These are phyloP conservation scores for Adela reaumurella DNA, from an alignment of 2,888 invertebrate species.

Conservation along the genomic window DNA sequence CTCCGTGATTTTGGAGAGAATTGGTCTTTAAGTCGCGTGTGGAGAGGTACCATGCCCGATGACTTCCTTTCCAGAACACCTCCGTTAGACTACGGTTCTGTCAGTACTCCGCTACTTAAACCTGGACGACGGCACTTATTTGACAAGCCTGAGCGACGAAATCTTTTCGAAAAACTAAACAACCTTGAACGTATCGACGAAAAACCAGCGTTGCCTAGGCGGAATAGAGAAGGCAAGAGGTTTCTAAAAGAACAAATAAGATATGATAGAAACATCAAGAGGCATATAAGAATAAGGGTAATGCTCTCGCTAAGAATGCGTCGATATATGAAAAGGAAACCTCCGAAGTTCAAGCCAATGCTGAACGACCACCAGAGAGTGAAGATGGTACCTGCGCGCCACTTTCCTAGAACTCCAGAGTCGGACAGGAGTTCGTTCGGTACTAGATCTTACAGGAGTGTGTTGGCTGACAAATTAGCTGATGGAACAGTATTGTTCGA, in stretches of 20 bases:
- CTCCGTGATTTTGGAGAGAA: constrained; percentile 39
- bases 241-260: constrained; percentile 42
- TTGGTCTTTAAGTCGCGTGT: constrained; percentile 50
- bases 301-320: constrained; percentile 65
- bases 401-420: constrained; percentile 28
- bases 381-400: constrained; percentile 31
- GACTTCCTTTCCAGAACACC: constrained; percentile 32
- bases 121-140: no score
- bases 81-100: constrained; percentile 21
- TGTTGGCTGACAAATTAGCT: constrained; percentile 36
- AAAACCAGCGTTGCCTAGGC: no score
- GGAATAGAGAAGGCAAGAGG: constrained; percentile 22
- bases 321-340: constrained; percentile 38
- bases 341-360: constrained; percentile 22
- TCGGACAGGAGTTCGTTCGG: constrained; percentile 38
- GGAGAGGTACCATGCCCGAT: constrained; percentile 34
- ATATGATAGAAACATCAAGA: constrained; percentile 58
- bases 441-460: constrained; percentile 39
- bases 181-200: constrained; percentile 38
- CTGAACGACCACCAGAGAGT: constrained; percentile 16
- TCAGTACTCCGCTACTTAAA: not conserved
- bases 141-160: not conserved
- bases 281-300: constrained; percentile 63
- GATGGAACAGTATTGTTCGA: constrained; percentile 45
- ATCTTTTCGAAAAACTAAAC: not conserved